Evolutionary conservation across 2,888 invertebrate species (phyloP), one percentile per base, ranked within the genome.

Genomic region (Harmothoe impar): DNA sequence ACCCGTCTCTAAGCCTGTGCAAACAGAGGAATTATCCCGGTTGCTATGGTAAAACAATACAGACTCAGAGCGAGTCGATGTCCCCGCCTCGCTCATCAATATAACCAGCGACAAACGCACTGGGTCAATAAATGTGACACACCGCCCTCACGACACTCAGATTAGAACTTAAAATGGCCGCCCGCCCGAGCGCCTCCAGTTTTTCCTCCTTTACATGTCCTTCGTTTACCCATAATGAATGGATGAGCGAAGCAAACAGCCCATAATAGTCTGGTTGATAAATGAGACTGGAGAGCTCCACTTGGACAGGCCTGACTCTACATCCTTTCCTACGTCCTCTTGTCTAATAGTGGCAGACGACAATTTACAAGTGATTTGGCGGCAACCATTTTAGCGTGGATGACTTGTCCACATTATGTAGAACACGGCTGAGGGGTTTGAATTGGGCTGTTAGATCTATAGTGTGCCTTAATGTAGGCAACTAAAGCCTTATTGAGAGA

Each of bases 31-130:
- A 72, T 72, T 72, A 72, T 29, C 29, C 29, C 25, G n/a, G 72
- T 72, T 72, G 72, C 72, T 72, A 72, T 29, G 72, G 72, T 29
- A 72, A 72, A 72, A 72, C 72, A 72, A 72, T 72, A 29, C 72
- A 72, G 72, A 72, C 31, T 25, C 43, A 43, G 72, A 25, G 15
- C 3, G 72, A 29, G 72, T 72, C 72, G 31, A 72, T 72, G 25
- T 15, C 25, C 3, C 72, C 15, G 0, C 17, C 15, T 15, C 72
- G 3, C n/a, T 72, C 72, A 29, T 72, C 72, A 72, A 72, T 72
- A 72, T 72, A 72, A 72, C 31, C 15, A 72, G 25, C 31, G 31
- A 25, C 72, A 29, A 3, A 29, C 25, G 29, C 3, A 23, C n/a
- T 15, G 29, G 29, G 72, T 72, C 72, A 72, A 72, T 72, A 72